These are phyloP conservation scores for Probaryconus sp. DNA, from an alignment of 1,140 invertebrate species.

Conservation along the genomic window DNA sequence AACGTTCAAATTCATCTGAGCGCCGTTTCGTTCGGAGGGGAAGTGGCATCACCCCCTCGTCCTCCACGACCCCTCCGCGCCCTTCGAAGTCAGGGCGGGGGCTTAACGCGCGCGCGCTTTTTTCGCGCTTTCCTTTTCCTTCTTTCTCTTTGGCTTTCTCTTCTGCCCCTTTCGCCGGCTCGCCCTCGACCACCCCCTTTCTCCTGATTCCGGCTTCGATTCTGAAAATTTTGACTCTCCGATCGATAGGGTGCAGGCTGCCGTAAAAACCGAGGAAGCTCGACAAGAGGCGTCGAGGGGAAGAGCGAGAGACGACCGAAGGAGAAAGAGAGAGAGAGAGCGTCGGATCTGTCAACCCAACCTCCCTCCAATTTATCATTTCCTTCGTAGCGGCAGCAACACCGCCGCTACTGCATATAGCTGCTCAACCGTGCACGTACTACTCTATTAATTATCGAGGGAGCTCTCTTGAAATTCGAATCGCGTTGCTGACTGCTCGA, in stretches of 20 bases:
- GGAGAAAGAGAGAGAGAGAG: constrained; percentile 18
- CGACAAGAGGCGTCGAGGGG: constrained; percentile 62
- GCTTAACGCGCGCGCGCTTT: constrained; percentile 62
- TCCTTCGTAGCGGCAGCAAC: constrained; percentile 63
- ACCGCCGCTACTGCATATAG: constrained; percentile 55
- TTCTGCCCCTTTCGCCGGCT: no score
- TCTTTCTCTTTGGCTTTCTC: constrained; percentile 48
- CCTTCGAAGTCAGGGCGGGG: no score
- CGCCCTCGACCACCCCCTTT: constrained; percentile 45
- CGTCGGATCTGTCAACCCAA: constrained; percentile 66
- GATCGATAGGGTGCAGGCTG: constrained; percentile 73
- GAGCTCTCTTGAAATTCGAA: constrained; percentile 61
- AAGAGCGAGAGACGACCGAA: constrained; percentile 40
- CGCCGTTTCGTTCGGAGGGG: constrained; percentile 64
- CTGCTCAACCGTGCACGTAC: constrained; percentile 62
- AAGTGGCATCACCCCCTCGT: constrained; percentile 39
- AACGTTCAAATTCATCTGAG: constrained; percentile 55
- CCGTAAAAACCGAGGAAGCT: constrained; percentile 64
- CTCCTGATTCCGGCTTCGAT: constrained; percentile 68
- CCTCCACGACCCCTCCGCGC: no score
- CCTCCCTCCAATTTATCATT: constrained; percentile 70
- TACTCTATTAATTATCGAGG: constrained; percentile 66
- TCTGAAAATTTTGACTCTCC: constrained; percentile 76
- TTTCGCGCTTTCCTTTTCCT: constrained; percentile 60
- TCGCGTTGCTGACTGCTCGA: constrained; percentile 60